Conservation (phyloP, 2,888 invertebrate species). For the Oscheius onirici region DNA sequence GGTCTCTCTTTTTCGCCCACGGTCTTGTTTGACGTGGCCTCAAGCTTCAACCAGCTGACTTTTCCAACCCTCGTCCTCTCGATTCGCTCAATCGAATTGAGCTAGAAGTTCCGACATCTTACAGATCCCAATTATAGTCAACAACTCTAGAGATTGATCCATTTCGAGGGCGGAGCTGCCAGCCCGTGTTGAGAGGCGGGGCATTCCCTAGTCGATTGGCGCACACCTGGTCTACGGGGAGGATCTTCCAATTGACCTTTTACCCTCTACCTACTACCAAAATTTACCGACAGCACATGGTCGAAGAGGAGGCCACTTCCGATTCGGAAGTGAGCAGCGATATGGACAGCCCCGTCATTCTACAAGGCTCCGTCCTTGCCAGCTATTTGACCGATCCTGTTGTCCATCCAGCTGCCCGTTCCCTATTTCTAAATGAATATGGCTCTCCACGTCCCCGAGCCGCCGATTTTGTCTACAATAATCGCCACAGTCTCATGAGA, state of each 20-base stretch:
- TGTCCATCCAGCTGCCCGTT: constrained; percentile 48
- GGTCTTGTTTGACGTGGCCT: no score
- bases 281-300: constrained; percentile 49
- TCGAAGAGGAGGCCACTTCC: constrained; percentile 28
- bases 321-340: constrained; percentile 1
- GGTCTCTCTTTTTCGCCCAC: no score
- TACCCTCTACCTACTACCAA: constrained; percentile 23
- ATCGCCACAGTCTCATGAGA: constrained; percentile 32
- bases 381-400: constrained; percentile 51
- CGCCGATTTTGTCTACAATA: constrained; percentile 45
- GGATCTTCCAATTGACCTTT: background rate
- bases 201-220: constrained; percentile 8
- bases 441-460: constrained; percentile 49
- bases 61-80: no score
- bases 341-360: constrained; percentile 20
- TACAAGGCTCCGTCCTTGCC: constrained; percentile 50
- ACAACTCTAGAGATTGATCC: constrained; percentile 14
- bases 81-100: no score
- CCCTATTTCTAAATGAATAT: constrained; percentile 28
- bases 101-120: no score
- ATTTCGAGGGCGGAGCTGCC: constrained; percentile 20
- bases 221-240: constrained; percentile 13
- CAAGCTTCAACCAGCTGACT: no score
- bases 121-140: no score
- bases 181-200: constrained; percentile 6